These are phyloP conservation scores for Hyles lineata DNA, from an alignment of 2,888 invertebrate species.

Conservation along the genomic window DNA sequence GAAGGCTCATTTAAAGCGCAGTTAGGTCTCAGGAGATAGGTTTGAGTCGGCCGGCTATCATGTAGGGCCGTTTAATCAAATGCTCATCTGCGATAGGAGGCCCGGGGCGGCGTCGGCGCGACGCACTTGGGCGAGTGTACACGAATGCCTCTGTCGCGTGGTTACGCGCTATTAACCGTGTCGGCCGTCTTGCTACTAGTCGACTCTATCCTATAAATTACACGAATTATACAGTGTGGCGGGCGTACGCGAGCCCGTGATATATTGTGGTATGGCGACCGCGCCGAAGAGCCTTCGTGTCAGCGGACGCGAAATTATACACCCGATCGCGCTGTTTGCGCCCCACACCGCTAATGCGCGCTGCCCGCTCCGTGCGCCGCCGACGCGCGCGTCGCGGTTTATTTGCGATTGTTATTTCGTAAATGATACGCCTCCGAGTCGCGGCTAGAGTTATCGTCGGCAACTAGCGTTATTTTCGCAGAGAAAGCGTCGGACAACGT, in stretches of 20 bases:
- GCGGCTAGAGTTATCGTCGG: conserved; percentile 69
- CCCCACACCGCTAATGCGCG: conserved; percentile 33
- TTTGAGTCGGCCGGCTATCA: conserved; percentile 52
- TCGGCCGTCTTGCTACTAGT: conserved; percentile 74
- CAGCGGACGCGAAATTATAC: conserved; percentile 81
- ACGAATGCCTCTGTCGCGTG: conserved; percentile 78
- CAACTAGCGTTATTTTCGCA: conserved; percentile 66
- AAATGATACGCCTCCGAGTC: conserved; percentile 73
- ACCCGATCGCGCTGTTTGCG: conserved; percentile 70
- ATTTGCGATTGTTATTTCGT: conserved; percentile 77
- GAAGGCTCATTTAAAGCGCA: conserved; percentile 40
- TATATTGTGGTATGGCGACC: conserved; percentile 77
- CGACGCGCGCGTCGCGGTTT: conserved; percentile 61
- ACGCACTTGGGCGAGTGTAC: conserved; percentile 46
- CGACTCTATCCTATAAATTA: conserved; percentile 76
- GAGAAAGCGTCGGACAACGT: conserved; percentile 63
- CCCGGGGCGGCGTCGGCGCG: conserved; percentile 52
- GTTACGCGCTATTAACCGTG: conserved; percentile 77
- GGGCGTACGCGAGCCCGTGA: conserved; percentile 73
- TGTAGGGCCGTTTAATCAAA: conserved; percentile 63
- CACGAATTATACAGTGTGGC: conserved; percentile 80
- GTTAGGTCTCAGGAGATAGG: conserved; percentile 34
- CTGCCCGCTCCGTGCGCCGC: conserved; percentile 38
- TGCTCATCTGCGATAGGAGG: conserved; percentile 45
- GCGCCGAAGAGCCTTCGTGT: conserved; percentile 65